A percentile compares a stretch with the other conserved stretches of the same genome.
Evolutionary conservation across 2,888 invertebrate species (phyloP).

Genomic region (Sarcophaga carnaria): DNA sequence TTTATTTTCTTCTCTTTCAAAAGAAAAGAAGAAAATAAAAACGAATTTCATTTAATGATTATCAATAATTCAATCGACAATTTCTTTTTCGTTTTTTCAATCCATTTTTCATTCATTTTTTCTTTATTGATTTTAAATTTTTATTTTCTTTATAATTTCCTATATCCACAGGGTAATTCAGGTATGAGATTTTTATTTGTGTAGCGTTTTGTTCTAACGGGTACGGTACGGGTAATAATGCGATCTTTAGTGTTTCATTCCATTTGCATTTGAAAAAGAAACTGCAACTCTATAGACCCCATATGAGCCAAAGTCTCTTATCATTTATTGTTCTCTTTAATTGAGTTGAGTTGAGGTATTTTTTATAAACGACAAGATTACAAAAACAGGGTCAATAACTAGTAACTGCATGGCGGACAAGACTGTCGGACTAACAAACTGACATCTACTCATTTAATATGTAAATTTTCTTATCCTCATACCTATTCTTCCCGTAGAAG

Average conservation of each 20-base stretch:
- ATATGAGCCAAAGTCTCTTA: too few species aligned
- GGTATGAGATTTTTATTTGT: too few species aligned
- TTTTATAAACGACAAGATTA: constrained; percentile 62
- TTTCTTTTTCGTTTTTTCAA: constrained; percentile 18
- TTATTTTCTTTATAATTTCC: too few species aligned
- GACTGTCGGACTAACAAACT: not conserved
- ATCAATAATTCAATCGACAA: constrained; percentile 52
- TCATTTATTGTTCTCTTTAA: too few species aligned
- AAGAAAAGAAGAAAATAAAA: not conserved
- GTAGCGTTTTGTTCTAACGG: too few species aligned
- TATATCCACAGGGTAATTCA: too few species aligned
- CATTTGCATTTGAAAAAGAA: too few species aligned
- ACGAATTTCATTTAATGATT: constrained; percentile 12
- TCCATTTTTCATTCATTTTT: not conserved
- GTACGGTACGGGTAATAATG: too few species aligned
- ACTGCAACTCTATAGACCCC: too few species aligned
- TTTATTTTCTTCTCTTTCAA: not conserved
- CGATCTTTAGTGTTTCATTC: too few species aligned
- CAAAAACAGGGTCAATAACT: constrained; percentile 61
- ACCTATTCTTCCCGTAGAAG: not conserved
- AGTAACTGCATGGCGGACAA: not conserved
- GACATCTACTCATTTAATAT: constrained; percentile 66
- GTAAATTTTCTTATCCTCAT: constrained; percentile 40
- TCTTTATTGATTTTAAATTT: not conserved
- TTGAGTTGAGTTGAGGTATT: constrained; percentile 33